These are phyloP conservation scores for Oreohelix idahoensis DNA, from an alignment of 1,140 invertebrate species.

Conservation along the genomic window DNA sequence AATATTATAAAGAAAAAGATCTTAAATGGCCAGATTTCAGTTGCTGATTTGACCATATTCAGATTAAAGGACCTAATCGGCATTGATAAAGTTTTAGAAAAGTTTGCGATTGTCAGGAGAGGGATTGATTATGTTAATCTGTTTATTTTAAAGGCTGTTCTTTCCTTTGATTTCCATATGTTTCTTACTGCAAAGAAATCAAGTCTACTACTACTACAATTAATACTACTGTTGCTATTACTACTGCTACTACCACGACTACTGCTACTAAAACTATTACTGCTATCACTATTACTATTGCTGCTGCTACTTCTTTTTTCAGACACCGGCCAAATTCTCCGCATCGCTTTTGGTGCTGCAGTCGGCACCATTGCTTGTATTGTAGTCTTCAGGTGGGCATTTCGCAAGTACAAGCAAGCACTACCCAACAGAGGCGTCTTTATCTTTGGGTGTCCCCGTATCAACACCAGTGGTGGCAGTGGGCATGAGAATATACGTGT, in stretches of 20 bases:
- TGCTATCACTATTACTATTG: neutral
- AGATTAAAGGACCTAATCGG: too few relatives aligned
- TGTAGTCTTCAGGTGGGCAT: neutral
- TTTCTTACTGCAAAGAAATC: too few relatives aligned
- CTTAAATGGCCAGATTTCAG: too few relatives aligned
- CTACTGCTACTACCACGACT: neutral
- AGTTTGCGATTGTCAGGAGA: too few relatives aligned
- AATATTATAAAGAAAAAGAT: too few relatives aligned
- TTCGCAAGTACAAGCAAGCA: neutral
- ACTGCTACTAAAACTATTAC: neutral
- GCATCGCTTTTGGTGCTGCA: neutral
- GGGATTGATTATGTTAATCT: too few relatives aligned
- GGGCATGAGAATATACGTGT: neutral
- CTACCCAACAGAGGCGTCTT: neutral
- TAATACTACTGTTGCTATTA: neutral
- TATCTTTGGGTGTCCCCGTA: neutral
- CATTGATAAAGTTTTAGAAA: too few relatives aligned
- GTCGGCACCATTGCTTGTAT: neutral
- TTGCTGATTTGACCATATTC: too few relatives aligned
- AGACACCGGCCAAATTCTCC: slow-evolving; percentile 3
- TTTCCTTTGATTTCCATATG: too few relatives aligned
- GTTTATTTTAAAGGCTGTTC: too few relatives aligned
- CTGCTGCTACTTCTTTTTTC: neutral
- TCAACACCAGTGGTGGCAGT: neutral
- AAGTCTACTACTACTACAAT: neutral